A percentile compares a stretch with the other conserved stretches of the same genome.
Conservation (phyloP, 1,140 invertebrate genomes). For the Sweltsa coloradensis region DNA sequence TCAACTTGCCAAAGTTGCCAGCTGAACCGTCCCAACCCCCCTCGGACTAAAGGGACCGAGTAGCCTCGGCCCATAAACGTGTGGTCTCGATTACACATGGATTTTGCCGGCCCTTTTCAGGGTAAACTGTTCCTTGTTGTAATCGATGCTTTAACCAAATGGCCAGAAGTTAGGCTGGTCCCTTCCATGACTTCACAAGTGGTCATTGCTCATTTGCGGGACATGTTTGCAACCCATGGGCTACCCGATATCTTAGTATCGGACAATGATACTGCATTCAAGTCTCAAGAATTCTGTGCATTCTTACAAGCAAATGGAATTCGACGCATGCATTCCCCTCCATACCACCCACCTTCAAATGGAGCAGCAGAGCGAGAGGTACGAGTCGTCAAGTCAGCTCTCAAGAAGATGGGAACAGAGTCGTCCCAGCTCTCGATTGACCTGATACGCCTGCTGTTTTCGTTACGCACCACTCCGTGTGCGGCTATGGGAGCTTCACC, state of each 20-base stretch:
- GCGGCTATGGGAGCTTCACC: background rate
- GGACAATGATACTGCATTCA: conserved; percentile 14
- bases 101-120: conserved; percentile 24
- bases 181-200: background rate
- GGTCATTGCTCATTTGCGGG: conserved; percentile 3
- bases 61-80: conserved; percentile 21
- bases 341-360: conserved; percentile 24
- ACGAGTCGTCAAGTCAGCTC: conserved; percentile 13
- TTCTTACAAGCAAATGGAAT: conserved; percentile 15
- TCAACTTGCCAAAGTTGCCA: conserved; percentile 20
- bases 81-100: conserved; percentile 25
- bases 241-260: conserved; percentile 7
- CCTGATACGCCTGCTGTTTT: background rate
- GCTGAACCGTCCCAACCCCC: conserved; percentile 8
- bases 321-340: conserved; percentile 18
- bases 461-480: background rate
- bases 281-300: conserved; percentile 9
- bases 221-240: conserved; percentile 9
- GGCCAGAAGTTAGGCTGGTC: conserved; percentile 18
- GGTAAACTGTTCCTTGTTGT: conserved; percentile 19
- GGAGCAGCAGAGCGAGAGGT: conserved; percentile 22
- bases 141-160: conserved; percentile 22
- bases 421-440: background rate
- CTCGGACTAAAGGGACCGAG: conserved; percentile 15
- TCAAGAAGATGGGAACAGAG: conserved; percentile 14